Conservation (phyloP, 2,797 vertebrate species). For the Geotria australis region DNA sequence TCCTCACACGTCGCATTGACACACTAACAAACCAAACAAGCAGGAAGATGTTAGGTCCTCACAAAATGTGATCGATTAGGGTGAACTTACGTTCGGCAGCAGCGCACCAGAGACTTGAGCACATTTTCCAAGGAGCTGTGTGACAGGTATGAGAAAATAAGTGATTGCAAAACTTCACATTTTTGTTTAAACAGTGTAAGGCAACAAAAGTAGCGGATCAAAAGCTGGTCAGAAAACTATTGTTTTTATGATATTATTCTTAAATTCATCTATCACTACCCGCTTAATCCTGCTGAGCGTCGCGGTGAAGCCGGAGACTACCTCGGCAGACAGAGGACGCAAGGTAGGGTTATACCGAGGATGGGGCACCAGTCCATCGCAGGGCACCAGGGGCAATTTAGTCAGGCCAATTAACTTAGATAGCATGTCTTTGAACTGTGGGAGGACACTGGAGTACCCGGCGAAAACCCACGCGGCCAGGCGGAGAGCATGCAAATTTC, state of each 20-base stretch:
- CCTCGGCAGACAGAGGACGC: too few relatives aligned
- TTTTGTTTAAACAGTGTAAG: constrained; percentile 1
- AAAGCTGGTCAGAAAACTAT: neutral
- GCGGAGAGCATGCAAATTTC: too few relatives aligned
- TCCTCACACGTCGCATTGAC: too few relatives aligned
- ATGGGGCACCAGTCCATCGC: too few relatives aligned
- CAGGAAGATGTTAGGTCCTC: neutral
- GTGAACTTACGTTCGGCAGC: constrained; percentile 70
- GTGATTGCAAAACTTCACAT: constrained; percentile 1
- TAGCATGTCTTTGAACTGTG: constrained; percentile 9
- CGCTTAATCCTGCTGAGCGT: too few relatives aligned
- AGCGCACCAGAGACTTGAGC: constrained; percentile 77
- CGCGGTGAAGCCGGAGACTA: too few relatives aligned
- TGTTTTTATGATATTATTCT: constrained; percentile 1
- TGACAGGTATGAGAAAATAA: constrained; percentile 3
- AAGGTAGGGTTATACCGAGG: too few relatives aligned
- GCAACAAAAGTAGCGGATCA: neutral
- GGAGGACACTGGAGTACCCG: too few relatives aligned
- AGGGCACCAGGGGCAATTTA: constrained; percentile 4
- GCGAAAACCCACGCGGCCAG: too few relatives aligned
- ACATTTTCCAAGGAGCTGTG: constrained; percentile 64
- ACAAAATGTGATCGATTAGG: neutral
- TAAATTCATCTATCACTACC: too few relatives aligned
- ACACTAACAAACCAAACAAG: neutral
- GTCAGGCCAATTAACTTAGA: constrained; percentile 14